Conservation (phyloP, 2,797 vertebrate genomes). For the Lagodon rhomboides region DNA sequence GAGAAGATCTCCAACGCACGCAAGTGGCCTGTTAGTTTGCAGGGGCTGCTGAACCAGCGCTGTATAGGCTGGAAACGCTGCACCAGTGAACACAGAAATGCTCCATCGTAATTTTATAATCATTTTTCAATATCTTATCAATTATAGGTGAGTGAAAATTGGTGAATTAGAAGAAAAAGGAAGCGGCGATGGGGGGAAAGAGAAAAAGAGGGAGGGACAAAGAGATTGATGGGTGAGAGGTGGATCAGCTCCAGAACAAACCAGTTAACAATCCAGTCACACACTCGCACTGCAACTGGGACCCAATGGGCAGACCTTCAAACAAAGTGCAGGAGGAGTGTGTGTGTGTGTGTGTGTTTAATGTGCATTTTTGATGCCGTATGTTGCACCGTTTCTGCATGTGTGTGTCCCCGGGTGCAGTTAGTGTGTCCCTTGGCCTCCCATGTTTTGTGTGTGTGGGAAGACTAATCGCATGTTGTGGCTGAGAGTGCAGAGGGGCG, state of each 20-base stretch:
- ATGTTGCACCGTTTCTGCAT: neutral
- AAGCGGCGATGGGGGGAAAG: neutral
- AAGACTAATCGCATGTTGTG: conserved; percentile 58
- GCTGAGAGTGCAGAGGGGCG: conserved; percentile 34
- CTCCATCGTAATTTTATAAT: too few species aligned
- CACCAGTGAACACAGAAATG: too few species aligned
- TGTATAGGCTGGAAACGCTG: too few species aligned
- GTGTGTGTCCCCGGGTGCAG: conserved; percentile 26
- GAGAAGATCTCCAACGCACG: too few species aligned
- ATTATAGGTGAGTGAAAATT: neutral
- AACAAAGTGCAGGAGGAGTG: conserved; percentile 18
- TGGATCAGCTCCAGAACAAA: conserved; percentile 49
- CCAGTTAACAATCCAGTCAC: conserved; percentile 68
- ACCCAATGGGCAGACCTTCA: conserved; percentile 48
- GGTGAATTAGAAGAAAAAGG: neutral
- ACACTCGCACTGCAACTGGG: conserved; percentile 43
- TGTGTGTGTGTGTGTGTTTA: conserved; percentile 16
- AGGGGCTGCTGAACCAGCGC: too few species aligned
- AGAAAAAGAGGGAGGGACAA: neutral
- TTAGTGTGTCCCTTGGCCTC: conserved; percentile 6
- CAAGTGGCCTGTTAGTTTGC: too few species aligned
- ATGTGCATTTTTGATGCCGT: conserved; percentile 23
- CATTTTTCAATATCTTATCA: too few species aligned
- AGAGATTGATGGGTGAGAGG: conserved; percentile 18
- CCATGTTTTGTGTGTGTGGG: conserved; percentile 43